Base-by-base conservation (phyloP, 2,888 invertebrate genomes). In the Phaedon cochleariae region DNA sequence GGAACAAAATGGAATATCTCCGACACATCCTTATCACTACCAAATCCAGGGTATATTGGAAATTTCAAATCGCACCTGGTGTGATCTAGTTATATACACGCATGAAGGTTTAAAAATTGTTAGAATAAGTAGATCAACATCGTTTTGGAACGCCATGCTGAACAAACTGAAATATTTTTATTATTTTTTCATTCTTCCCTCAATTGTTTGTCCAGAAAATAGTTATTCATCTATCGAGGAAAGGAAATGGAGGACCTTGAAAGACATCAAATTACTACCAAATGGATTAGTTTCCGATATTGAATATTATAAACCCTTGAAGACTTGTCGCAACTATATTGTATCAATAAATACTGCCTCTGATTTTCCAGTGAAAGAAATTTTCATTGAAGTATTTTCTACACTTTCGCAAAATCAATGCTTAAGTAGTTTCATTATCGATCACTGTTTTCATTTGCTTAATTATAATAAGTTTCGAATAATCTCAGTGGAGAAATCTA, bases 1-100 rank as follows among this genome's bases (percentile, higher is more conserved):
- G 6, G 45, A 57, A 15, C 34, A 37, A 18, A 34, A 21, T 37
- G 55, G 12, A 37, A 37, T 55, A 55, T 55, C 34, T 7, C 4
- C 4, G 17, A 20, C 55, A 41, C 49, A 49, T 49, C 15, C 49
- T 10, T 18, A 49, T 49, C 37, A 21, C 10, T 55, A 55, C 21
- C 37, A 55, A 37, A 59, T 64, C 12, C 64, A 59, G 15, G 64
- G 64, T 15, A 9, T 59, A 12, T 17, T 64, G 2, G 49, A 64
- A 49, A 55, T 64, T 10, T 26, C 48, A 12, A 17, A 22, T 2
- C 26, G 41, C 22, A 15, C 45, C 1, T 64, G 46, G 59, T 64
- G 55, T 45, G 55, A 64, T 53, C 53, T 59, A 6, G 51, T 22
- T 29, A 51, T 51, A 51, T 51, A 20, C 17, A 51, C 51, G 6